Conservation (phyloP, 2,113 vertebrate genomes). For the Sterna hirundo region DNA sequence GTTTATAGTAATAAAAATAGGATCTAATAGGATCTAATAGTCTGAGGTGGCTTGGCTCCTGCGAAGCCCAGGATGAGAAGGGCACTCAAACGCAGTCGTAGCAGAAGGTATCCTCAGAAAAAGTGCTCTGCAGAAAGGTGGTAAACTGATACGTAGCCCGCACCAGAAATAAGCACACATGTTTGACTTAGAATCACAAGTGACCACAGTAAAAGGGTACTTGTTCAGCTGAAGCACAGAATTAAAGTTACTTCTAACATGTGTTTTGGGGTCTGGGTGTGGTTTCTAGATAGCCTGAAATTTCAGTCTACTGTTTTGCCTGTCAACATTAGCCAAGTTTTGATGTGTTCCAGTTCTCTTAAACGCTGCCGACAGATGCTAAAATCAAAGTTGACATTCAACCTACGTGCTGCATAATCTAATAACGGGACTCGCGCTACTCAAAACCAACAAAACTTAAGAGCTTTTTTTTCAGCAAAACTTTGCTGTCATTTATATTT, state of each 20-base stretch:
- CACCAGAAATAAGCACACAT: background rate
- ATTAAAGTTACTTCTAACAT: slow-evolving; percentile 45
- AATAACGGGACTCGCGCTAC: slow-evolving; percentile 37
- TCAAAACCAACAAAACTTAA: slow-evolving; percentile 24
- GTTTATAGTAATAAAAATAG: slow-evolving; percentile 30
- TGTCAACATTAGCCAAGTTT: slow-evolving; percentile 57
- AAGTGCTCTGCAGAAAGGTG: background rate
- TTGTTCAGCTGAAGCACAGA: slow-evolving; percentile 50
- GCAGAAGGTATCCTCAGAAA: background rate
- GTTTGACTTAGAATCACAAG: slow-evolving; percentile 20
- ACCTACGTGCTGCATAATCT: slow-evolving; percentile 31
- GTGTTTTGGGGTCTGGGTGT: slow-evolving; percentile 62
- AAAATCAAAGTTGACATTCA: slow-evolving; percentile 66
- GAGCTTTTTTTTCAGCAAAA: slow-evolving; percentile 40
- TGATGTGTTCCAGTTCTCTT: slow-evolving; percentile 66
- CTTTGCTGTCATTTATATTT: slow-evolving; percentile 9
- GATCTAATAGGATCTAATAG: slow-evolving; percentile 31
- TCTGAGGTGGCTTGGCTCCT: background rate
- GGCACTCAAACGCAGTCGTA: background rate
- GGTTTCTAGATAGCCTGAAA: slow-evolving; percentile 71
- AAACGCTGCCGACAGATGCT: slow-evolving; percentile 55
- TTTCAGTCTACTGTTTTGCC: slow-evolving; percentile 65
- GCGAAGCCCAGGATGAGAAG: background rate
- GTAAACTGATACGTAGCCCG: slow-evolving; percentile 10
- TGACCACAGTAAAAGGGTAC: slow-evolving; percentile 46